Conservation (phyloP, 2,113 vertebrate genomes). For the Pangasianodon gigas region DNA sequence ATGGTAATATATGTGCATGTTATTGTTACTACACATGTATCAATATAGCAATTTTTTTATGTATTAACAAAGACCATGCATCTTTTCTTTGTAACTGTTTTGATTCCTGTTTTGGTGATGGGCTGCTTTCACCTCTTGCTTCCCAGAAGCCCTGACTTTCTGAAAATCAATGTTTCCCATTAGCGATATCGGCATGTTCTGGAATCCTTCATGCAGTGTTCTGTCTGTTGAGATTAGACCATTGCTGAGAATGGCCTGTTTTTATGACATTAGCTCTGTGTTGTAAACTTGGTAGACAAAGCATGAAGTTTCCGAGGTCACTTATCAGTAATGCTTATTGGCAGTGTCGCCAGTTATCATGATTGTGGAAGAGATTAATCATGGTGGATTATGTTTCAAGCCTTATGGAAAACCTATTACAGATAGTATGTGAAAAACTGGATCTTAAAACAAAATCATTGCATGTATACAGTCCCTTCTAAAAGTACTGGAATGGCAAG, state of each 20-base stretch:
- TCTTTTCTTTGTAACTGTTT: not conserved
- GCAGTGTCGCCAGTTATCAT: not conserved
- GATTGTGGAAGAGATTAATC: not conserved
- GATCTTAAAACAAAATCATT: not conserved
- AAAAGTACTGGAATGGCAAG: not conserved
- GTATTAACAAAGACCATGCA: not conserved
- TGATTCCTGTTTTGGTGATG: not conserved
- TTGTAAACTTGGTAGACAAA: slow-evolving; percentile 19
- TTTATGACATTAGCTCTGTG: slow-evolving; percentile 22
- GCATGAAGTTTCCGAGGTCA: not conserved
- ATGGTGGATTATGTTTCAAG: not conserved
- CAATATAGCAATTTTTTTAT: not conserved
- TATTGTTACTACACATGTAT: not conserved
- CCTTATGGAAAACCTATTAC: not conserved
- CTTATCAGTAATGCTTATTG: not conserved
- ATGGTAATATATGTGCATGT: not conserved
- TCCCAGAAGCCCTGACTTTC: not conserved
- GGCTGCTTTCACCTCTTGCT: not conserved
- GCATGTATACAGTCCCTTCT: not conserved
- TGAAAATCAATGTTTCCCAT: slow-evolving; percentile 11
- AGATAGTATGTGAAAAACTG: not conserved
- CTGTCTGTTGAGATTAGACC: not conserved
- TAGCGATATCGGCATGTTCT: not conserved
- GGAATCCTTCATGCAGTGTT: not conserved
- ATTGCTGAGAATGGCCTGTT: not conserved